Evolutionary conservation across 30 jellyfish, hydroid and myxozoan species (phyloP).

Genomic region (Pelagia noctiluca): DNA sequence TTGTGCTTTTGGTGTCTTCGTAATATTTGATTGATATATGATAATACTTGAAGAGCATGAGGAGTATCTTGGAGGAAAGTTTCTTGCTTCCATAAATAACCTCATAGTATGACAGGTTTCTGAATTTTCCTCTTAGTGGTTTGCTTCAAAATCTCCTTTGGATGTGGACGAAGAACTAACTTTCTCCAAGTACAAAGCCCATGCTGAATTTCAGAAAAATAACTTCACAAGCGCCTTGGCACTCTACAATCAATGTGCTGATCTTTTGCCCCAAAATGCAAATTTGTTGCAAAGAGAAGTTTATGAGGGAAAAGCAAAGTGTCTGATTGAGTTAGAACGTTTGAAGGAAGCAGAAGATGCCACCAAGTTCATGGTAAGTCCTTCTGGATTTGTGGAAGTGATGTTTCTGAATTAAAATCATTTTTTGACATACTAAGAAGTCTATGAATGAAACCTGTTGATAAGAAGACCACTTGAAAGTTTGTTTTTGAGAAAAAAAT

Average conservation of each 20-base stretch:
- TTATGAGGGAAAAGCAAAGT: conserved; percentile 39
- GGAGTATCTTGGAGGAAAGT: too few species aligned
- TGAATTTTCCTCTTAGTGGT: conserved; percentile 48
- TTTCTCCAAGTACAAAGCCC: conserved; percentile 47
- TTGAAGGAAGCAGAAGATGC: conserved; percentile 17
- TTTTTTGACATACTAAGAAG: too few species aligned
- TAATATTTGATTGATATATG: too few species aligned
- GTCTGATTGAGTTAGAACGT: conserved; percentile 31
- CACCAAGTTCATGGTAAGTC: conserved; percentile 18
- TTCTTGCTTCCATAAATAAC: too few species aligned
- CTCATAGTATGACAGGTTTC: conserved; percentile 17
- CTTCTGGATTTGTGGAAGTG: neutral
- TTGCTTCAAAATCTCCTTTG: conserved; percentile 4
- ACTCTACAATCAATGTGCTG: conserved; percentile 24
- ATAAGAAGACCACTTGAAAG: neutral
- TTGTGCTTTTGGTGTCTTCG: too few species aligned
- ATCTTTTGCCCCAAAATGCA: conserved; percentile 51
- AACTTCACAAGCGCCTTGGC: conserved; percentile 19
- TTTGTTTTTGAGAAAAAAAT: neutral
- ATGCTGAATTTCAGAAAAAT: conserved; percentile 20
- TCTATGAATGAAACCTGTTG: too few species aligned
- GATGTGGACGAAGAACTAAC: conserved; percentile 47
- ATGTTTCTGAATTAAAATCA: neutral
- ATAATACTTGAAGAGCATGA: too few species aligned
- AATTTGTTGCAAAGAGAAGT: conserved; percentile 46